A percentile compares a stretch with the other conserved stretches of the same genome.
Conservation (phyloP, 2,888 invertebrate genomes). For the Drosophila cognata region DNA sequence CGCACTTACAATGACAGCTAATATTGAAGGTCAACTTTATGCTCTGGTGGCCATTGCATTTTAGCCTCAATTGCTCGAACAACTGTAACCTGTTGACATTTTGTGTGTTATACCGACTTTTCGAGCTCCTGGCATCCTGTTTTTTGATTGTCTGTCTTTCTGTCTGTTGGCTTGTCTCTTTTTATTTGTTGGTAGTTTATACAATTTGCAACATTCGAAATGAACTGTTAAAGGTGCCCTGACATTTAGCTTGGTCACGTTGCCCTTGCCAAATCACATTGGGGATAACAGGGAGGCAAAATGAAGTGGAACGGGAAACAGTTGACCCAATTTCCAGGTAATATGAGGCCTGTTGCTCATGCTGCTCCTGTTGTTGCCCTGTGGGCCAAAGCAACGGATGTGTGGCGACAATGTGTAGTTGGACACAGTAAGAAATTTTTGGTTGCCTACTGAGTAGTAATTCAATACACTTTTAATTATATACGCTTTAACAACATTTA, state of each 20-base stretch:
- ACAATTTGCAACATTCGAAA: constrained; percentile 57
- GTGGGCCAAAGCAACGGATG: constrained; percentile 15
- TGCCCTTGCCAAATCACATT: constrained; percentile 22
- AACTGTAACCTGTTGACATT: constrained; percentile 70
- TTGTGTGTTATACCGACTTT: constrained; percentile 3
- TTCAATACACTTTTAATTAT: neutral
- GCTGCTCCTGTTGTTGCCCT: constrained; percentile 8
- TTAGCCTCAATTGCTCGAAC: constrained; percentile 62
- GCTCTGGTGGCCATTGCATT: constrained; percentile 55
- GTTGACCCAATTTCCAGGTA: constrained; percentile 78
- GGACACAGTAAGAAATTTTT: neutral
- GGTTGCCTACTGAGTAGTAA: neutral
- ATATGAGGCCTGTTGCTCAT: constrained; percentile 69
- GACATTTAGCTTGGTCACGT: constrained; percentile 71
- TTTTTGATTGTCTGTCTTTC: neutral
- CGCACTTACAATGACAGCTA: neutral
- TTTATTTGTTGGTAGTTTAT: constrained; percentile 33
- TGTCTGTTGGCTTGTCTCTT: constrained; percentile 15
- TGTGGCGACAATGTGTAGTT: constrained; percentile 29
- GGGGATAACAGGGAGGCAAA: constrained; percentile 1
- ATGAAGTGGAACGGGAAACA: constrained; percentile 30
- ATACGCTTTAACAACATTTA: neutral
- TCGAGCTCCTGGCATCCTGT: neutral
- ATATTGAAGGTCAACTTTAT: constrained; percentile 36
- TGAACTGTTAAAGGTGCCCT: constrained; percentile 72